Base-by-base conservation (phyloP, 2,888 invertebrate species). In the Diaphora mendica region DNA sequence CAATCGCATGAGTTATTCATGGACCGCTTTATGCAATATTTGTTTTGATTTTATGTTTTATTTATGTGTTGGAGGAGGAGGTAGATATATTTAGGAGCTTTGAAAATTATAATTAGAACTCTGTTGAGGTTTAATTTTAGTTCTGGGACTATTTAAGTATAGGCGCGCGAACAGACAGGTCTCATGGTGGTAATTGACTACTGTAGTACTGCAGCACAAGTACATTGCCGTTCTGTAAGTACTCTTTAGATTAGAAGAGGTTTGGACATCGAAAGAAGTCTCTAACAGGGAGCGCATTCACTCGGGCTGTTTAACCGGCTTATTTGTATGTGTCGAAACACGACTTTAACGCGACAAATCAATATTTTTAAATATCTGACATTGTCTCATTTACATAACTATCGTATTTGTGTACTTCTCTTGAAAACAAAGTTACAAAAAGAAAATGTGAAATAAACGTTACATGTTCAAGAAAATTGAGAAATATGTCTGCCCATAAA, bases 1-100 rank as follows among this genome's bases (percentile, higher is more conserved):
- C 93, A 93, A 93, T 94, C 89, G 91, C 81, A 88, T 94, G 94
- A 94, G 94, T 94, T 94, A 94, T 94, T 93, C 86, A 88, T 82
- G 91, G 90, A 90, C 84, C 81, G 89, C 78, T 83, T 91, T 89
- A 92, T 93, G 91, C 91, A 86, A 77, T 73, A 78, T 72, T 78
- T 75, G 82, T 70, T 75, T 72, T 73, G 64, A 64, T 70, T 76
- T 70, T 76, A 73, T 74, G 67, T 67, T 65, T 71, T 77, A 70
- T 74, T 72, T 73, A 66, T 62, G 62, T 30, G 17, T 30, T 9
- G 26, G 17, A 15, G 8, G 15, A 30, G 15, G 15, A 62, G 15
- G 4, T 26, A 62, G 1, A 30, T 26, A 30, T 15, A 30, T 30
- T 20, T 30, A 30, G 30, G 8, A 62, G 30, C 15, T 30, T 30